phyloP scores from a whole-genome alignment of 2,113 vertebrate species.

The Indicator indicator region DNA sequence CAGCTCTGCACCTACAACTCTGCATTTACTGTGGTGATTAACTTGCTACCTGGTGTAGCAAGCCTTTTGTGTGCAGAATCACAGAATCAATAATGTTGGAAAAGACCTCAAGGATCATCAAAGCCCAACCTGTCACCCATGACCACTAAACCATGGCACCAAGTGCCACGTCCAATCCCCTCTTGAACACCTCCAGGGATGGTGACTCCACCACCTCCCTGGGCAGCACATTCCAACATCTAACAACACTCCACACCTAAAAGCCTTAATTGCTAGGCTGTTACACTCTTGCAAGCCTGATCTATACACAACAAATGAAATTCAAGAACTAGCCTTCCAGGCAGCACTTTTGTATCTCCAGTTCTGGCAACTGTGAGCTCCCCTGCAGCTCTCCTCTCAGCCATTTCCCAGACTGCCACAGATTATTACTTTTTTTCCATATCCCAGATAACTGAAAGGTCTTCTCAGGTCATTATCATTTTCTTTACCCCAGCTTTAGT shows the following conservation, averaged over 20 bases:
- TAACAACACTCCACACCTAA: background rate
- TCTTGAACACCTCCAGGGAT: too few relatives aligned
- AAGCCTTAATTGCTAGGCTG: background rate
- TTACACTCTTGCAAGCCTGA: background rate
- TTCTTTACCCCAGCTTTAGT: background rate
- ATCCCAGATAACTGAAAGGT: background rate
- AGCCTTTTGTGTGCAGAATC: background rate
- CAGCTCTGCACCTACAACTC: background rate
- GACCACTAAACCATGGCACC: too few relatives aligned
- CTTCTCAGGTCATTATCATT: background rate
- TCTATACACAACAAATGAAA: background rate
- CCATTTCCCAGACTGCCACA: background rate
- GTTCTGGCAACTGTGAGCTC: background rate
- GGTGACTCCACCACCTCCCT: too few relatives aligned
- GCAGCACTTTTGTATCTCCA: background rate
- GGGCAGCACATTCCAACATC: too few relatives aligned
- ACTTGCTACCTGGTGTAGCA: accelerated
- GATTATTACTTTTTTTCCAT: background rate
- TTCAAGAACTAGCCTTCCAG: background rate
- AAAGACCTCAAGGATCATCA: too few relatives aligned
- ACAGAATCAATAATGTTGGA: too few relatives aligned
- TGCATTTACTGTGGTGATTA: background rate
- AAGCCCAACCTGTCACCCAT: too few relatives aligned
- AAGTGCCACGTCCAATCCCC: too few relatives aligned
- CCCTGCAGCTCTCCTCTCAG: background rate